phyloP scores from a whole-genome alignment of 2,113 vertebrate species.

The Gnathonemus longibarbis region DNA sequence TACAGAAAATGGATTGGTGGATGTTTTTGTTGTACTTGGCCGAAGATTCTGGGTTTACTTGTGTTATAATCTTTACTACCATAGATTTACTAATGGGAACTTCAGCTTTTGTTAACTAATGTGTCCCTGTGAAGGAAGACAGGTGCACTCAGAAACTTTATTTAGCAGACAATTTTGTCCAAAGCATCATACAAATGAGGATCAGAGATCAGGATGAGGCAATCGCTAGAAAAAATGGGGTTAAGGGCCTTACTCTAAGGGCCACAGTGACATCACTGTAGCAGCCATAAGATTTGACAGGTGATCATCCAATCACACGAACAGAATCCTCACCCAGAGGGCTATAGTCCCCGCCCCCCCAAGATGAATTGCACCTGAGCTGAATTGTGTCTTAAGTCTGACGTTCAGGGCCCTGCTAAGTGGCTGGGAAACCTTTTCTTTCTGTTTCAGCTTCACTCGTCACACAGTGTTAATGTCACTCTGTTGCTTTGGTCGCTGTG shows the following conservation, averaged over 20 bases:
- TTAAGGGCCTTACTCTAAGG: background rate
- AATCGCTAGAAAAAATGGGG: background rate
- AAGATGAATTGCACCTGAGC: background rate
- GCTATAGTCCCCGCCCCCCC: no score
- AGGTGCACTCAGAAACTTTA: background rate
- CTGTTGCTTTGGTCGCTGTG: background rate
- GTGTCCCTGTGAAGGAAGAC: background rate
- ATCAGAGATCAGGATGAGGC: background rate
- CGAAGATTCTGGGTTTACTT: background rate
- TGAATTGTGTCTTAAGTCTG: background rate
- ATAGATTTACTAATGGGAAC: background rate
- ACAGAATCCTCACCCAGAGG: background rate
- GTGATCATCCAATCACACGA: background rate
- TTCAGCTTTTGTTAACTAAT: background rate
- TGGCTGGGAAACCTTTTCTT: background rate
- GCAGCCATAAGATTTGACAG: background rate
- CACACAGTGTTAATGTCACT: background rate
- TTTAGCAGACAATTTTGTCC: background rate
- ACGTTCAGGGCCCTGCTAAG: background rate
- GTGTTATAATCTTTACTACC: background rate
- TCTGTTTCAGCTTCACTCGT: background rate
- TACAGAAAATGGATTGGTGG: background rate
- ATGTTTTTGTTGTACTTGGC: background rate
- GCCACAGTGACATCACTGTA: background rate
- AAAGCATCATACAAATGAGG: background rate